Percentiles rank a stretch among this genome's conserved stretches.
Conservation (phyloP, 2,797 vertebrate species). For the Phoeniculus purpureus region DNA sequence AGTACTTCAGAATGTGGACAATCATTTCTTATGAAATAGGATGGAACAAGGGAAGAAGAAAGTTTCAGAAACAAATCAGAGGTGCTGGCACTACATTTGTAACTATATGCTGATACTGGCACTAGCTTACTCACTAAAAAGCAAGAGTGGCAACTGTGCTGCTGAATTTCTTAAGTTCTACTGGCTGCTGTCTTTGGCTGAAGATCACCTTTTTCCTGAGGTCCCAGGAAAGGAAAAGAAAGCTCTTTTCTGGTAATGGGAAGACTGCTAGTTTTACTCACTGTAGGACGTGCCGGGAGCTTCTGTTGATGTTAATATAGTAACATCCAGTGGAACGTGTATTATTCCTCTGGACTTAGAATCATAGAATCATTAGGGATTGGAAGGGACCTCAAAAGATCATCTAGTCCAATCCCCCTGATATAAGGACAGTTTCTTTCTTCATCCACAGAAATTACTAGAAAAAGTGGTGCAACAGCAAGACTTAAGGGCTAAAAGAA, state of each 20-base stretch:
- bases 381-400: too few relatives aligned
- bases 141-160: neutral
- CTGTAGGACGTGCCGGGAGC: neutral
- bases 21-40: neutral
- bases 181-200: neutral
- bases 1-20: neutral
- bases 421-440: neutral
- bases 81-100: neutral
- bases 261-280: too few relatives aligned
- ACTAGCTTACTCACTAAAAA: neutral
- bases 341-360: too few relatives aligned
- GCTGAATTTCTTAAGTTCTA: neutral
- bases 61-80: too few relatives aligned
- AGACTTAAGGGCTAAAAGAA: neutral
- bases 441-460: neutral
- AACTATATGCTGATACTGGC: neutral
- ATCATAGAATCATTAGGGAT: too few relatives aligned
- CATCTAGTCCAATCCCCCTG: too few relatives aligned
- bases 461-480: neutral
- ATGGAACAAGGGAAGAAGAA: neutral
- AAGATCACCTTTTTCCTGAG: neutral
- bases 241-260: neutral
- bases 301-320: too few relatives aligned
- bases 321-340: too few relatives aligned
- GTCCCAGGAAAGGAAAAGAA: neutral